Percentiles rank a stretch among this genome's conserved stretches.
phyloP scores from a whole-genome alignment of 2,113 vertebrate genomes.

The Platycercus adscitus region DNA sequence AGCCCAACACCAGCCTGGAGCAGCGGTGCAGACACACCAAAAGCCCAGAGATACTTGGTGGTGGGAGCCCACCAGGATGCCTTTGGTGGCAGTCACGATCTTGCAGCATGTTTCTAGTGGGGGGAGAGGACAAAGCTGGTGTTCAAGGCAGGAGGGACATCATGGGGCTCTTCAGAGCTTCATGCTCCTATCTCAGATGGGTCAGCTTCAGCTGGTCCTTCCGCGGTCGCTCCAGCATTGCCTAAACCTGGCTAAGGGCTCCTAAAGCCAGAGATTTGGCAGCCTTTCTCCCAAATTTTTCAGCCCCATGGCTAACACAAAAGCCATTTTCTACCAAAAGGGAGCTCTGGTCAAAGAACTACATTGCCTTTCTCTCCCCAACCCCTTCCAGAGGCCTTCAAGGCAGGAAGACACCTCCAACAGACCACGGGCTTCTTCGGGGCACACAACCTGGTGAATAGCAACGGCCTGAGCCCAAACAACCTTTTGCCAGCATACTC shows the following conservation, averaged over 20 bases:
- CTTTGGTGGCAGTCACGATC: fast-evolving
- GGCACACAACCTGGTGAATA: neutral
- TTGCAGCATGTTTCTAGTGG: neutral
- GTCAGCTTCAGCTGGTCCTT: neutral
- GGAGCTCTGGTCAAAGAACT: neutral
- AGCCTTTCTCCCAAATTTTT: neutral
- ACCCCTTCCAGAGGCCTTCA: neutral
- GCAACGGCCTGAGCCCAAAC: neutral
- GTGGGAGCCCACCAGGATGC: neutral
- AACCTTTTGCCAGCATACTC: fast-evolving
- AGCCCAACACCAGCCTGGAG: neutral
- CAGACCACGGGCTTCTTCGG: neutral
- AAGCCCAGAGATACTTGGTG: neutral
- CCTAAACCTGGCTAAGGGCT: neutral
- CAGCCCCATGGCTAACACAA: neutral
- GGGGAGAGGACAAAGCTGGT: neutral
- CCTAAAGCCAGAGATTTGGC: neutral
- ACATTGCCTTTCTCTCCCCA: fast-evolving
- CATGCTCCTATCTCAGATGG: neutral
- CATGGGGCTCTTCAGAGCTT: neutral
- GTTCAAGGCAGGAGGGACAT: neutral
- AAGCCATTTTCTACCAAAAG: neutral
- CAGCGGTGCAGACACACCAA: neutral
- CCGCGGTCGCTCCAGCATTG: neutral
- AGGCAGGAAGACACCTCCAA: neutral